These are phyloP conservation scores for Sesamia inferens DNA, from an alignment of 2,888 invertebrate species.

Conservation along the genomic window DNA sequence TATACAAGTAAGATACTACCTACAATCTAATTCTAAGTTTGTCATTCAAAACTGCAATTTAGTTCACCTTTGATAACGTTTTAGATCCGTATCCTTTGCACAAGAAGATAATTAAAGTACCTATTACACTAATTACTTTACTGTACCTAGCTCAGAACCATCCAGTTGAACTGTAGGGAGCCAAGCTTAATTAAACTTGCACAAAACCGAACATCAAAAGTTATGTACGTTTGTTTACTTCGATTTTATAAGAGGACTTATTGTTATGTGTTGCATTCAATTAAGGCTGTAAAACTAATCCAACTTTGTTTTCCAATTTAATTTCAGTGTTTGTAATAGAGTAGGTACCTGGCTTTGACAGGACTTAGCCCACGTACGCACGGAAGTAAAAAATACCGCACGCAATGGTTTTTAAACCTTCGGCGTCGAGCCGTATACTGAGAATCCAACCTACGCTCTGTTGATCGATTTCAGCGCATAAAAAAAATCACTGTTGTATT, in stretches of 20 bases:
- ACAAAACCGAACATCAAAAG: conserved; percentile 1
- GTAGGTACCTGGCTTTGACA: background rate
- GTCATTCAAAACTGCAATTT: background rate
- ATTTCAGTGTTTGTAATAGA: background rate
- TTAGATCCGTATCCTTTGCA: background rate
- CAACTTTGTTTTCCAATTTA: conserved; percentile 12
- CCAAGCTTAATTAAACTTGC: background rate
- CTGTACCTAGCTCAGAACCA: background rate
- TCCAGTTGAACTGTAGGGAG: background rate
- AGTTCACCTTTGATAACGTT: background rate
- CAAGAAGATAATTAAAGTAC: background rate
- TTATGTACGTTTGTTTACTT: background rate
- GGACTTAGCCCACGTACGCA: background rate
- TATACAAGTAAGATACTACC: too few relatives aligned
- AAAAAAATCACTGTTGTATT: too few relatives aligned
- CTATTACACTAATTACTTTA: background rate
- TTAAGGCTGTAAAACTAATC: conserved; percentile 10
- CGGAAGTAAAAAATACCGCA: background rate
- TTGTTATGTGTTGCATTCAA: conserved; percentile 13
- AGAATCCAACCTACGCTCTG: too few relatives aligned
- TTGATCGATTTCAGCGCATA: too few relatives aligned
- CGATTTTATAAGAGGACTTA: background rate
- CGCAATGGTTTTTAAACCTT: background rate
- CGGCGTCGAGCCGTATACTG: background rate
- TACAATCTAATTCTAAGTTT: too few relatives aligned